Conservation (phyloP, 1,140 invertebrate genomes). For the Laodelphax striatellus region DNA sequence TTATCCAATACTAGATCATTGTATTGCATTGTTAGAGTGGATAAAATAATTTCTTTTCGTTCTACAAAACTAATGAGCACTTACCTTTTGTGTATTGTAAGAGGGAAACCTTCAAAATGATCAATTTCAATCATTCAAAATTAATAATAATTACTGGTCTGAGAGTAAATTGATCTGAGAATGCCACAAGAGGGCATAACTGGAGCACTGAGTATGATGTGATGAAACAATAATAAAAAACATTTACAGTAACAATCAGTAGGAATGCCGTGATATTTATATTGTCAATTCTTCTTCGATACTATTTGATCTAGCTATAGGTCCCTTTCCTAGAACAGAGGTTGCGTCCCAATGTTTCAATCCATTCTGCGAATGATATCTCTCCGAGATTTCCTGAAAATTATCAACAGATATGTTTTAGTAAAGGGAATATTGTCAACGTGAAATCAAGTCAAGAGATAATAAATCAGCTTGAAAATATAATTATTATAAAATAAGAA, state of each 20-base stretch:
- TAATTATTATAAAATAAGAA: too few species aligned
- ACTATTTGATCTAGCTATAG: conserved; percentile 56
- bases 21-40: too few species aligned
- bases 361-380: conserved; percentile 51
- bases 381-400: conserved; percentile 55
- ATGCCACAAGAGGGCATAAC: too few species aligned
- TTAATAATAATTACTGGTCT: too few species aligned
- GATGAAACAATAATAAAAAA: conserved; percentile 49
- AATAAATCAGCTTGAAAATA: not conserved
- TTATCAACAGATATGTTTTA: conserved; percentile 14
- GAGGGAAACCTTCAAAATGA: too few species aligned
- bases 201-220: too few species aligned
- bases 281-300: conserved; percentile 69
- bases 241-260: conserved; percentile 84
- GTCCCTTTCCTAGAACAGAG: conserved; percentile 31
- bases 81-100: too few species aligned
- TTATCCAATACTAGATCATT: too few species aligned
- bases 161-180: too few species aligned
- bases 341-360: conserved; percentile 43
- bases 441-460: not conserved
- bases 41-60: too few species aligned
- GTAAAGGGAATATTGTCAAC: not conserved
- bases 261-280: conserved; percentile 82
- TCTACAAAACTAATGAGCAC: too few species aligned
- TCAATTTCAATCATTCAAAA: too few species aligned